Evolutionary conservation across 2,888 invertebrate species (phyloP).

Genomic region (Cactoblastis cactorum): DNA sequence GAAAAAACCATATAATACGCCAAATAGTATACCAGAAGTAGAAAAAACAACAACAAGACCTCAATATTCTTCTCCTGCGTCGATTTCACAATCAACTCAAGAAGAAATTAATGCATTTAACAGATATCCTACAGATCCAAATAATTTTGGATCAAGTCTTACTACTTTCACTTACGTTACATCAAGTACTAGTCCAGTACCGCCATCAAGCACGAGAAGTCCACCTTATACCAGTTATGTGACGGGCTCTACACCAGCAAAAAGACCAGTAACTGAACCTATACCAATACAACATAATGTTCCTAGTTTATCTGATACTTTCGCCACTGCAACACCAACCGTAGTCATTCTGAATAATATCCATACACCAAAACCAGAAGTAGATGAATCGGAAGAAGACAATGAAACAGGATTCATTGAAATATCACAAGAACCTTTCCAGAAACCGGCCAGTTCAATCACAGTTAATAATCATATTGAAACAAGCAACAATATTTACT

Average conservation of each 20-base stretch:
- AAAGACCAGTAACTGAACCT: slow-evolving; percentile 62
- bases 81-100: slow-evolving; percentile 62
- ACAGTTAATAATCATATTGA: slow-evolving; percentile 82
- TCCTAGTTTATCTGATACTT: slow-evolving; percentile 59
- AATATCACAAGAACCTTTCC: slow-evolving; percentile 74
- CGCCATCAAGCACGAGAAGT: slow-evolving; percentile 48
- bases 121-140: slow-evolving; percentile 65
- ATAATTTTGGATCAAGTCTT: slow-evolving; percentile 55
- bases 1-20: slow-evolving; percentile 48
- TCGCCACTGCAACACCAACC: slow-evolving; percentile 71
- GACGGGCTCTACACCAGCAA: slow-evolving; percentile 66
- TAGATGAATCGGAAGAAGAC: slow-evolving; percentile 34
- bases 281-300: slow-evolving; percentile 26
- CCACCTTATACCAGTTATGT: slow-evolving; percentile 72
- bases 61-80: slow-evolving; percentile 53
- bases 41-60: slow-evolving; percentile 45
- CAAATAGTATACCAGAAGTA: slow-evolving; percentile 49
- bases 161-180: slow-evolving; percentile 65
- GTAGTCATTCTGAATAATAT: slow-evolving; percentile 63
- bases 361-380: slow-evolving; percentile 49
- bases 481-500: slow-evolving; percentile 75
- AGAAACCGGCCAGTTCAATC: slow-evolving; percentile 71
- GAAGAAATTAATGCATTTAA: slow-evolving; percentile 69
- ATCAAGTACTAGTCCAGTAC: slow-evolving; percentile 51
- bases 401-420: slow-evolving; percentile 65